A percentile compares a stretch with the other conserved stretches of the same genome.
Conservation (phyloP, 2,113 vertebrate species). For the Brevimyrus niger region DNA sequence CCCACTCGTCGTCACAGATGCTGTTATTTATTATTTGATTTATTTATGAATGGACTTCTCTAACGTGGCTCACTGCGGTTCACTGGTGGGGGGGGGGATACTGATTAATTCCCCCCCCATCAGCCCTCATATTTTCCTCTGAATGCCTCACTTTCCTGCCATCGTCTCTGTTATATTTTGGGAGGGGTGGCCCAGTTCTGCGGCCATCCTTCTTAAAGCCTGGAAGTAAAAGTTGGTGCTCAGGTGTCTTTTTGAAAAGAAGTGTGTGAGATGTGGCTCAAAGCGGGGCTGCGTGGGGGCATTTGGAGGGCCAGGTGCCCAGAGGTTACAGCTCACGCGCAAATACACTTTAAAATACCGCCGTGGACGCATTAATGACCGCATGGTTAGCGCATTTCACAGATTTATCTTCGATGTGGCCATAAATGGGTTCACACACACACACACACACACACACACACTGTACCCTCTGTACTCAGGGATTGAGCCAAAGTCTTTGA, state of each 20-base stretch:
- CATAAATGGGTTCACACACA: not conserved
- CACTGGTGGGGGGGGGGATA: slow-evolving; percentile 34
- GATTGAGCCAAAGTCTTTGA: slow-evolving; percentile 35
- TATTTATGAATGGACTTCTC: slow-evolving; percentile 63
- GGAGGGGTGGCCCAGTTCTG: not conserved
- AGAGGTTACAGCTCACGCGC: not conserved
- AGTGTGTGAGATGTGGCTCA: too few relatives aligned
- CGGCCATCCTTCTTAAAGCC: not conserved
- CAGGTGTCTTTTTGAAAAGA: not conserved
- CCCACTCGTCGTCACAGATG: slow-evolving; percentile 36
- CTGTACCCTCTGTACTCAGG: slow-evolving; percentile 15
- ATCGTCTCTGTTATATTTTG: not conserved
- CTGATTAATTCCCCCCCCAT: slow-evolving; percentile 49
- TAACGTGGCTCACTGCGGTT: slow-evolving; percentile 57
- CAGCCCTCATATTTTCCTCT: not conserved
- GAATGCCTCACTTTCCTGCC: not conserved
- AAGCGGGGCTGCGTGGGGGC: not conserved
- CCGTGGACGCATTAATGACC: not conserved
- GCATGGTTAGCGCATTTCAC: not conserved
- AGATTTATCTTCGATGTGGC: not conserved
- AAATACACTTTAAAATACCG: not conserved
- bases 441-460: not conserved
- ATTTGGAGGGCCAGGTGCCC: not conserved
- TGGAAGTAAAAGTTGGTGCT: not conserved
- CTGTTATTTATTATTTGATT: slow-evolving; percentile 62